Conservation (phyloP, 2,797 vertebrate genomes). For the Pteropus rufus region DNA sequence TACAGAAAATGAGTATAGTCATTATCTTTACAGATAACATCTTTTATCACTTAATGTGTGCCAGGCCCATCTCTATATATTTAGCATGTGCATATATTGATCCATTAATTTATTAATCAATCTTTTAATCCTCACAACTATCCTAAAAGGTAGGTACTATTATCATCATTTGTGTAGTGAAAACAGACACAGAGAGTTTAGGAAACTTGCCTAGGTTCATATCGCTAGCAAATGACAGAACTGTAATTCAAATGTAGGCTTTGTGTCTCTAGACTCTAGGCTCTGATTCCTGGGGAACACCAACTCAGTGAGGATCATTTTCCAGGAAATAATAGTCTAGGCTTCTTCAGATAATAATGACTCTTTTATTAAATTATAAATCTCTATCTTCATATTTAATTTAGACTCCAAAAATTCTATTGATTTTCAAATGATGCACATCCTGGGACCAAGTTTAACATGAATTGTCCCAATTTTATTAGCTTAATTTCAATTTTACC, state of each 20-base stretch:
- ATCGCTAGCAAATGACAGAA: background rate
- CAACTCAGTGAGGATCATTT: background rate
- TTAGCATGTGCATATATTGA: background rate
- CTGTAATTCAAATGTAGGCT: background rate
- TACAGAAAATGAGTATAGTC: background rate
- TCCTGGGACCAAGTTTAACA: background rate
- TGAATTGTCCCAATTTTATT: background rate
- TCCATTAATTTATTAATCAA: background rate
- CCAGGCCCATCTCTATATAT: background rate
- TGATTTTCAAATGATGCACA: background rate
- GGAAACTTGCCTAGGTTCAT: background rate
- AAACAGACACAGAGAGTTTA: background rate
- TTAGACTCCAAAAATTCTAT: background rate
- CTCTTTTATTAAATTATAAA: background rate
- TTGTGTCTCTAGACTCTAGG: background rate
- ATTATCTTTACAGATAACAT: background rate
- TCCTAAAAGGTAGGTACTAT: background rate
- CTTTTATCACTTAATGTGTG: background rate
- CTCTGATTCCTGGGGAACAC: background rate
- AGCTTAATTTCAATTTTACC: slow-evolving; percentile 10
- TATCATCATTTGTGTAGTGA: background rate
- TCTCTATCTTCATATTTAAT: background rate
- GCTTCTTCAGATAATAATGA: background rate
- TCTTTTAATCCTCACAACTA: background rate
- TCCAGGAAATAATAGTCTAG: background rate